Evolutionary conservation across 1,140 invertebrate genomes (phyloP).

Genomic region (Microplitis mediator): DNA sequence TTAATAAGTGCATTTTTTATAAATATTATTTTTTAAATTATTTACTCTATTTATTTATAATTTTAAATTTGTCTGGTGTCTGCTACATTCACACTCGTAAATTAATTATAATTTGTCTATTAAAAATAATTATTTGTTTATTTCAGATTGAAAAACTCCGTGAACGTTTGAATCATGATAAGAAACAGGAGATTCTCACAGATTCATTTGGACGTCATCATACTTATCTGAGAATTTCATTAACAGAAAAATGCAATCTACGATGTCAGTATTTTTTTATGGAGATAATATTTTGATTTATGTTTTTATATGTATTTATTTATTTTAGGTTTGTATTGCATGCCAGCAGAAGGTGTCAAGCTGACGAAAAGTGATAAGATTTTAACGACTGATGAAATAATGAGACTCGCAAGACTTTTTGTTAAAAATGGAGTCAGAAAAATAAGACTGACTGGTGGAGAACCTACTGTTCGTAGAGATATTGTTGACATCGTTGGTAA

Average conservation of each 20-base stretch:
- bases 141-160: slow-evolving; percentile 47
- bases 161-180: slow-evolving; percentile 39
- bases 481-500: slow-evolving; percentile 82
- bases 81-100: too few species aligned
- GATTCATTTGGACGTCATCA: slow-evolving; percentile 90
- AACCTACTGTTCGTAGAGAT: slow-evolving; percentile 90
- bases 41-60: too few species aligned
- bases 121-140: neutral
- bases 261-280: slow-evolving; percentile 76
- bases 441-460: slow-evolving; percentile 94
- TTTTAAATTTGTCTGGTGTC: too few species aligned
- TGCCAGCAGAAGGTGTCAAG: slow-evolving; percentile 92
- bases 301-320: slow-evolving; percentile 28
- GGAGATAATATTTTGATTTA: slow-evolving; percentile 7
- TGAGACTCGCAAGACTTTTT: slow-evolving; percentile 81
- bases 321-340: slow-evolving; percentile 85
- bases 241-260: slow-evolving; percentile 95
- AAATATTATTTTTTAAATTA: too few species aligned
- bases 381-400: slow-evolving; percentile 84
- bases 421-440: slow-evolving; percentile 89
- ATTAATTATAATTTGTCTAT: too few species aligned
- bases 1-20: too few species aligned
- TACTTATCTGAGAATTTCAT: slow-evolving; percentile 91
- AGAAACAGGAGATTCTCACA: slow-evolving; percentile 63
- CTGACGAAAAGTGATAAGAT: slow-evolving; percentile 77